phyloP scores from a whole-genome alignment of 2,113 vertebrate species.

The Apus apus region DNA sequence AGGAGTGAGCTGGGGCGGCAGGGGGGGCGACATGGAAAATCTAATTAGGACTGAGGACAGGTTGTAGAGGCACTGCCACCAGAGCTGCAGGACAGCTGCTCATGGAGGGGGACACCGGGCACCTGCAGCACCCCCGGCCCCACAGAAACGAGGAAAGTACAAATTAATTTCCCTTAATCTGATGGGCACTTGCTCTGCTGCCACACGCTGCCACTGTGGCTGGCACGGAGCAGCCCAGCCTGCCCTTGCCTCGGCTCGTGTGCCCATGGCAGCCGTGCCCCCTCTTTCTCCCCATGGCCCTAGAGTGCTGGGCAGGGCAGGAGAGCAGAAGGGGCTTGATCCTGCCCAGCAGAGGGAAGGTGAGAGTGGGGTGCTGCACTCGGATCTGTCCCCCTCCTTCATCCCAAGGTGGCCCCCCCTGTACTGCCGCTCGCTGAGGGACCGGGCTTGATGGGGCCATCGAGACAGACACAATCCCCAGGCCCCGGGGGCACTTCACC shows the following conservation, averaged over 20 bases:
- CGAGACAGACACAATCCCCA: rapidly evolving
- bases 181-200: not conserved
- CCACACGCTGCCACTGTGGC: no score
- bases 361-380: not conserved
- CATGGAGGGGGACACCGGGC: not conserved
- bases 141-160: rapidly evolving
- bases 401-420: rapidly evolving
- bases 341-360: not conserved
- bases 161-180: conserved; percentile 23
- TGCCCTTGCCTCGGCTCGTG: rapidly evolving
- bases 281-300: not conserved
- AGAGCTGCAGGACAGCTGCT: not conserved
- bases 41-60: conserved; percentile 27
- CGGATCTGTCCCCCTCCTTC: not conserved
- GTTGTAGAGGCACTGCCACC: not conserved
- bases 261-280: not conserved
- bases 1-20: not conserved
- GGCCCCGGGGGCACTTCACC: not conserved
- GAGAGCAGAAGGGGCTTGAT: not conserved
- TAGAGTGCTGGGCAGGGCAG: not conserved
- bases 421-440: rapidly evolving
- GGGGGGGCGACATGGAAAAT: not conserved
- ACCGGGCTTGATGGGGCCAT: rapidly evolving
- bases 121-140: not conserved
- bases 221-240: not conserved